phyloP scores from a whole-genome alignment of 2,797 vertebrate genomes.

The Notolabrus celidotus region DNA sequence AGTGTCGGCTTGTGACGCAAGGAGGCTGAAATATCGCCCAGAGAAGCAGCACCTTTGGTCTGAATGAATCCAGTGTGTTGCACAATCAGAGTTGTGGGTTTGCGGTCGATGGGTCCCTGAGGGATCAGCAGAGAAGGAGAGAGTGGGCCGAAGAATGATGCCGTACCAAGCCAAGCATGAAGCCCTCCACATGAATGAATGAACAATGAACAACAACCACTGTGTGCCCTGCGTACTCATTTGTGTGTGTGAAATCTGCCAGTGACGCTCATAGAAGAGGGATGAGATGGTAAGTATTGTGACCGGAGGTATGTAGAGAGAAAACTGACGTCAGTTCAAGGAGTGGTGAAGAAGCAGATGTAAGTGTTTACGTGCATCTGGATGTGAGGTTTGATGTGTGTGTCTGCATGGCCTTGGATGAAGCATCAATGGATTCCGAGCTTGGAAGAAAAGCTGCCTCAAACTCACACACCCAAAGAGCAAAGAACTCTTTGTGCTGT shows the following conservation, averaged over 20 bases:
- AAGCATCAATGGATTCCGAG: constrained; percentile 47
- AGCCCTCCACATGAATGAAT: constrained; percentile 83
- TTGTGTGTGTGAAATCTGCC: constrained; percentile 40
- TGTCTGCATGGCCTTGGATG: constrained; percentile 42
- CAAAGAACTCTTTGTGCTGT: constrained; percentile 72
- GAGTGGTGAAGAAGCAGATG: constrained; percentile 55
- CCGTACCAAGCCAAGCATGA: constrained; percentile 78
- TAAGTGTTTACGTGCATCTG: constrained; percentile 49
- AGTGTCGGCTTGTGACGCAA: constrained; percentile 58
- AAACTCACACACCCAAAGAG: constrained; percentile 43
- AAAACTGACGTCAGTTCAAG: constrained; percentile 61
- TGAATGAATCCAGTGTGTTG: constrained; percentile 82
- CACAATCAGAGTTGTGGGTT: constrained; percentile 78
- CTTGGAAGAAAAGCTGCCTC: constrained; percentile 51
- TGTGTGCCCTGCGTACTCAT: constrained; percentile 61
- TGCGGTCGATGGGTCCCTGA: constrained; percentile 71
- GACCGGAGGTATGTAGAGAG: constrained; percentile 28
- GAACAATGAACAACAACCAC: constrained; percentile 84
- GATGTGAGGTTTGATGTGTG: constrained; percentile 2
- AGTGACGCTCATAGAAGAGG: constrained; percentile 56
- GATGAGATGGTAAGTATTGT: constrained; percentile 46
- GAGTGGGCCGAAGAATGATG: constrained; percentile 80
- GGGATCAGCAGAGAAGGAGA: constrained; percentile 74
- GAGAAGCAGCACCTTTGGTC: constrained; percentile 58
- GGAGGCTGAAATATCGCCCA: constrained; percentile 59